Evolutionary conservation across 2,113 vertebrate genomes (phyloP), one percentile per base, ranked within the genome.

Genomic region (Toxostoma redivivum): DNA sequence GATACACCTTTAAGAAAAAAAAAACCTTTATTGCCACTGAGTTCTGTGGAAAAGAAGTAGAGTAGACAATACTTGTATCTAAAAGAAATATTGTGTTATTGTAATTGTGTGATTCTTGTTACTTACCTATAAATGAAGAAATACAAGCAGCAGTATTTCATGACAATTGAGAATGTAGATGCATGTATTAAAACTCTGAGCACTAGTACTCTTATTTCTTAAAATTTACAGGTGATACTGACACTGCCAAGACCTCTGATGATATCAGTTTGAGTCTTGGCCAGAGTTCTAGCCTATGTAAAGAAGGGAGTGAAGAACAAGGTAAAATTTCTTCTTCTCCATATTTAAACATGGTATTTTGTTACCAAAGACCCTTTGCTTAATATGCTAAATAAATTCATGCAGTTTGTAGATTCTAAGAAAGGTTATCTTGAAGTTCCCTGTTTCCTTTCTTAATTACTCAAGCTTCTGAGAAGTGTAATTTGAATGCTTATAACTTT

Each of bases 241-340:
- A 99, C 78, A 98, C 98, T 95, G 99, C 98, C 79, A 99, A 99
- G 98, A 98, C 98, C 65, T 98, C 99, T 95, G 99, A 99, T 96
- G 99, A 99, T 96, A 98, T 99, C 97, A 99, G 99, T 97, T 97
- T 99, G 97, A 99, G 99, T 97, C 98, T 99, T 82, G 98, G 98
- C 70, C 99, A 99, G 95, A 99, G 99, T 97, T 99, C 99, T 97
- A 99, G 98, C 95, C 97, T 98, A 30, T 98, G 98, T 97, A 98
- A 98, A 97, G 98, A 98, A 94, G 98, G 98, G 90, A 98, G 98
- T 95, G 99, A 99, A 96, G 99, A 99, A 71, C 99, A 99, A 97
- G 99, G 99, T 99, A 98, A 98, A 94, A 87, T 88, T 86, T 78
- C 88, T 76, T 81, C 72, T 91, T 94, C 45, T 92, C 45, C 74